Evolutionary conservation across 1,140 invertebrate species (phyloP), one percentile per base, ranked within the genome.

Genomic region (Cotesia vestalis): DNA sequence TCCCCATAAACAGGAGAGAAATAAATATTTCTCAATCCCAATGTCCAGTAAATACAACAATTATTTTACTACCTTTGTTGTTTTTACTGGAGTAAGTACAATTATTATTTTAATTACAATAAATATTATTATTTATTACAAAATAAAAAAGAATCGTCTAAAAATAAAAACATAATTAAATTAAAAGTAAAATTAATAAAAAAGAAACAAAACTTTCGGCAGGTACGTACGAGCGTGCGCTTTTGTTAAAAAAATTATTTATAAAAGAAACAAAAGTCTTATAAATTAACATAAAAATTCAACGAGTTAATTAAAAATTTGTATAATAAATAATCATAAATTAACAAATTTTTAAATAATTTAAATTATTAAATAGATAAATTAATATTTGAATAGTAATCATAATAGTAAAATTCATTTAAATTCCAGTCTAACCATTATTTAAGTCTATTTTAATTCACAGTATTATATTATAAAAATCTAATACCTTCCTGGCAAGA

Each of bases 161-260:
- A 55, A 3, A 12, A 55, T 14, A 55, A 55, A 55, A 55, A 55
- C 53, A 17, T 55, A n/a, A 55, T 55, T 55, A 55, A 6, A 14
- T 55, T 17, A 14, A 14, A 55, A 3, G 12, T 55, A 17, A 46
- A 8, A 46, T 46, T 46, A 46, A 46, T 46, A 9, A 46, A 27
- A 46, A 46, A 11, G 40, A 46, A 46, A 46, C 40, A 46, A 46
- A 5, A 82, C 75, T 79, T 82, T 79, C 79, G 77, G 77, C 83
- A 84, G 83, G 83, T 84, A 84, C 82, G 66, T 81, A 71, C 77
- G 83, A 84, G 83, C 80, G 69, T 83, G 83, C 83, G 82, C 82
- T 81, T 78, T 74, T 76, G 60, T 36, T 71, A 55, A 51, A 69
- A 34, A 27, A 64, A 57, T 53, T 60, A 71, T 36, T 36, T 36